A percentile compares a stretch with the other conserved stretches of the same genome.
These are phyloP conservation scores for Tortrix viridana DNA, from an alignment of 2,888 invertebrate species.

Conservation along the genomic window DNA sequence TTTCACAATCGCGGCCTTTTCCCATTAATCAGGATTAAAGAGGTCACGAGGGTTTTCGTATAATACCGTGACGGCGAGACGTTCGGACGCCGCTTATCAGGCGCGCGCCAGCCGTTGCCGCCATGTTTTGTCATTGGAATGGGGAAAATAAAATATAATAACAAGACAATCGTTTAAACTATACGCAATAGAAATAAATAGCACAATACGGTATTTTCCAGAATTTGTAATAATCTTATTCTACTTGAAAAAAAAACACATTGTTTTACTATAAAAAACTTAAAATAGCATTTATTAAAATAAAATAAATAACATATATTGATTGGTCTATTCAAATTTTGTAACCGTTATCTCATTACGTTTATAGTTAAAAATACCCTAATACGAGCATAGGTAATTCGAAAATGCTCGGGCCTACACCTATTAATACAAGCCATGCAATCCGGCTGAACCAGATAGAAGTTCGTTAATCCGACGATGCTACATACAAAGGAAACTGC, in stretches of 20 bases:
- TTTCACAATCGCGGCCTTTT: conserved; percentile 53
- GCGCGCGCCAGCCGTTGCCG: conserved; percentile 30
- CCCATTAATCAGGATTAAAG: conserved; percentile 74
- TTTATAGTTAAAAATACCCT: background rate
- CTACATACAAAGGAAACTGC: conserved; percentile 78
- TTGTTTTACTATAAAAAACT: too few relatives aligned
- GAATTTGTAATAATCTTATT: too few relatives aligned
- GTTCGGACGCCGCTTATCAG: conserved; percentile 42
- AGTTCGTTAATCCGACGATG: conserved; percentile 73
- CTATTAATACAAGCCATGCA: conserved; percentile 22
- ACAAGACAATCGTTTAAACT: background rate
- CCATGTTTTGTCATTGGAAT: conserved; percentile 31
- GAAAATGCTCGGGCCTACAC: background rate
- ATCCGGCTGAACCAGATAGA: conserved; percentile 62
- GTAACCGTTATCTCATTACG: too few relatives aligned
- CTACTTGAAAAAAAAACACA: too few relatives aligned
- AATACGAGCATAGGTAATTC: background rate
- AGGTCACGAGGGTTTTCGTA: conserved; percentile 58
- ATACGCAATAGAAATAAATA: background rate
- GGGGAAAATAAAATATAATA: conserved; percentile 13
- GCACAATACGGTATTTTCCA: too few relatives aligned
- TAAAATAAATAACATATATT: too few relatives aligned
- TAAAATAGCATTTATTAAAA: too few relatives aligned
- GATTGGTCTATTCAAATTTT: too few relatives aligned
- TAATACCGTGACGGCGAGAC: conserved; percentile 57